Percentiles rank a stretch among this genome's conserved stretches.
These are phyloP conservation scores for Leucophora obtusa DNA, from an alignment of 2,888 invertebrate species.

Conservation along the genomic window DNA sequence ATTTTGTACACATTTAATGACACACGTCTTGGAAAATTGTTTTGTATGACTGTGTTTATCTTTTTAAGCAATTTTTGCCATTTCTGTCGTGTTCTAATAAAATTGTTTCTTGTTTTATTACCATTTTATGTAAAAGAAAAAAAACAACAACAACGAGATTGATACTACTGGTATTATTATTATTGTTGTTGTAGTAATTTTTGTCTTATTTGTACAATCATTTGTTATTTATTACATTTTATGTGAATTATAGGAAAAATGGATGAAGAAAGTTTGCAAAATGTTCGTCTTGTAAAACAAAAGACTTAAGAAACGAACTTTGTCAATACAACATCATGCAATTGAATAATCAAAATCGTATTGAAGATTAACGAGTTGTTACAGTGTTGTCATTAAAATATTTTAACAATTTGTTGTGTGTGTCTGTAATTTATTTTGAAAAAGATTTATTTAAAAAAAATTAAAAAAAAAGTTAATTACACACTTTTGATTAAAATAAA, in stretches of 20 bases:
- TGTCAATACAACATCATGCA: slow-evolving; percentile 29
- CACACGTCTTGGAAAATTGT: slow-evolving; percentile 38
- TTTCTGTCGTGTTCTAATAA: slow-evolving; percentile 65
- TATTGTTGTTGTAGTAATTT: slow-evolving; percentile 3
- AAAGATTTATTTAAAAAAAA: too few species aligned
- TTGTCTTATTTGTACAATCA: slow-evolving; percentile 48
- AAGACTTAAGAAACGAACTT: slow-evolving; percentile 53
- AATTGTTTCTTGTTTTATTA: slow-evolving; percentile 70
- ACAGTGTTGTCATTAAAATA: slow-evolving; percentile 3
- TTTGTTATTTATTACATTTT: slow-evolving; percentile 59
- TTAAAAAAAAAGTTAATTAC: too few species aligned
- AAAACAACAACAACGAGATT: background rate
- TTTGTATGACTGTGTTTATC: slow-evolving; percentile 5
- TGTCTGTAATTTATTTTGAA: too few species aligned
- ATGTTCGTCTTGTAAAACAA: slow-evolving; percentile 33
- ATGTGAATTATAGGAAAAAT: slow-evolving; percentile 16
- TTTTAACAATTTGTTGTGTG: too few species aligned
- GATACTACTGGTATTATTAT: slow-evolving; percentile 6
- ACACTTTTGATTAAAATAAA: too few species aligned
- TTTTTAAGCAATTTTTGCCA: slow-evolving; percentile 30
- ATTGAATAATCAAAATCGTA: background rate
- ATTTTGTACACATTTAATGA: slow-evolving; percentile 64
- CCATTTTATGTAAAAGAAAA: slow-evolving; percentile 72
- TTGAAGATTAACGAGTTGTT: background rate
- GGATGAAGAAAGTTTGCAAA: slow-evolving; percentile 32